Evolutionary conservation across 2,888 invertebrate species (phyloP).

Genomic region (Drosophila phalerata): DNA sequence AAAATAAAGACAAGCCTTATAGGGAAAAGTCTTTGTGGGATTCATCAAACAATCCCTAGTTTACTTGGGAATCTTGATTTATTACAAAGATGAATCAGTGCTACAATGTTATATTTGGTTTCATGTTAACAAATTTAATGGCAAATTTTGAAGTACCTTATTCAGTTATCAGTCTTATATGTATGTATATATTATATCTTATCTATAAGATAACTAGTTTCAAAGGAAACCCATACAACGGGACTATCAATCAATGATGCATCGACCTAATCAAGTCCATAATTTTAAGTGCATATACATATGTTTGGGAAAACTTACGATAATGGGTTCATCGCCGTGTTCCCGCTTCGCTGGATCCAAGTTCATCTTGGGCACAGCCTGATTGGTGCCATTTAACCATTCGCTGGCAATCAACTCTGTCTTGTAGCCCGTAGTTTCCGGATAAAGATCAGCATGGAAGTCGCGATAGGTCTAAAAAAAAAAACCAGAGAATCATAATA

Average conservation of each 20-base stretch:
- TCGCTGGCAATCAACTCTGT: constrained; percentile 92
- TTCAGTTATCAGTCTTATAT: neutral
- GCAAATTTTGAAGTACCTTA: neutral
- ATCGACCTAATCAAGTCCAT: neutral
- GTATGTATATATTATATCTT: constrained; percentile 5
- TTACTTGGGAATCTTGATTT: neutral
- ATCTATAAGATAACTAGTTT: constrained; percentile 12
- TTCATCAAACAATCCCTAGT: neutral
- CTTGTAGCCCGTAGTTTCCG: constrained; percentile 93
- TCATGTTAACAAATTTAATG: neutral
- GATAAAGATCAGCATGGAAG: constrained; percentile 97
- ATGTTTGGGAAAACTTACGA: constrained; percentile 86
- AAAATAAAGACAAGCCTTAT: neutral
- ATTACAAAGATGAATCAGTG: neutral
- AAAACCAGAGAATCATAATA: neutral
- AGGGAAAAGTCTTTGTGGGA: neutral
- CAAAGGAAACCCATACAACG: neutral
- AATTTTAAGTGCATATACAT: neutral
- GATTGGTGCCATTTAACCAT: constrained; percentile 93
- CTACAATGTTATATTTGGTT: neutral
- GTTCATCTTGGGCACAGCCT: constrained; percentile 92
- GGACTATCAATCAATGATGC: constrained; percentile 10
- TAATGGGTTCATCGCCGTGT: constrained; percentile 88
- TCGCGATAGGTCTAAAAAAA: constrained; percentile 93
- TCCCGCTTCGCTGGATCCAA: constrained; percentile 92